Base-by-base conservation (phyloP, 2,888 invertebrate genomes). In the Drosophila helvetica region DNA sequence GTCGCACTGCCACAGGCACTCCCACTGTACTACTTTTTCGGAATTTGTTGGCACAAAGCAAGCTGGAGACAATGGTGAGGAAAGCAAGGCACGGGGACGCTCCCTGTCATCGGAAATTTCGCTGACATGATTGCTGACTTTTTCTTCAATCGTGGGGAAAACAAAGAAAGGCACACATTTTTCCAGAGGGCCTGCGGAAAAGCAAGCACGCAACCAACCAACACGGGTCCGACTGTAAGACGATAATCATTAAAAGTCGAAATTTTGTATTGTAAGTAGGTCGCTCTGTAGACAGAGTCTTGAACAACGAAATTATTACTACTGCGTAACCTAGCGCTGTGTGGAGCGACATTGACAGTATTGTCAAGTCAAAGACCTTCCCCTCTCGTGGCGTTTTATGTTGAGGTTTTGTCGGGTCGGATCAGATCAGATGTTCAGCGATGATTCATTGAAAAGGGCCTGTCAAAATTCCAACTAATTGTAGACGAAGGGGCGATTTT, bases 391-490 rank as follows among this genome's bases (percentile, higher is more conserved):
- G 45, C 53, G 22, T 60, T 52, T 60, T 51, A 43, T 50, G 48
- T 45, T 51, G 25, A 6, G 17, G 17, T 51, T 56, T 10, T 60
- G 18, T 30, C 33, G 38, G 45, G 38, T 38, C 38, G 63, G 58
- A 75, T 75, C 59, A 69, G 57, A 30, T 58, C 33, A 12, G 51
- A n/a, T 17, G 33, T 19, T 30, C 47, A 1, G 25, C 30, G 48
- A 56, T 50, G 58, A 74, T 77, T 66, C 69, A 78, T 64, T 48
- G 77, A 25, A 19, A 30, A 17, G 55, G 63, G 52, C 25, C 73
- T 81, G 79, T 79, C 79, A 81, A 64, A 79, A 76, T 74, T 59
- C 19, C 53, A 38, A 53, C 69, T 75, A 78, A 79, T 76, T 79
- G 81, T 55, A 38, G 74, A 46, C 12, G n/a, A n/a, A 15, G 38